phyloP scores from a whole-genome alignment of 2,797 vertebrate genomes.

The Chiloscyllium punctatum region DNA sequence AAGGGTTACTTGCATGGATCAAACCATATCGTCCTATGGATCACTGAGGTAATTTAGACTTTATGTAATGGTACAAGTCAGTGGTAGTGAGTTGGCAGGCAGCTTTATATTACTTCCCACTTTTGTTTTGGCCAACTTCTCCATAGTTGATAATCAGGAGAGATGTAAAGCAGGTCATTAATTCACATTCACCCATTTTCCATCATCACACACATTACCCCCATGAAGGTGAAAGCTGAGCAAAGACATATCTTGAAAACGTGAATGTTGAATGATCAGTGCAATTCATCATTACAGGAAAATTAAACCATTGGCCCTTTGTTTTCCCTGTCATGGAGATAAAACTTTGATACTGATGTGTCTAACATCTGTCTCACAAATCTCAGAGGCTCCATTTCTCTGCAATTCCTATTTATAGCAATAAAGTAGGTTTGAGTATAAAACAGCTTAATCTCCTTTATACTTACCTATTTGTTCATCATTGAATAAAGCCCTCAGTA shows the following conservation, averaged over 20 bases:
- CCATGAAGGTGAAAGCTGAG: background rate
- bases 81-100: background rate
- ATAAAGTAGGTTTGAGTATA: background rate
- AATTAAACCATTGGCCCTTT: background rate
- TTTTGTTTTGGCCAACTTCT: background rate
- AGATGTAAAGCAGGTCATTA: background rate
- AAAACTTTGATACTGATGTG: background rate
- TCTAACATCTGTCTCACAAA: background rate
- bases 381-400: background rate
- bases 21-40: background rate
- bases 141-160: background rate
- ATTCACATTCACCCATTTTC: background rate
- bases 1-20: background rate
- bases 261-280: background rate
- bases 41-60: background rate
- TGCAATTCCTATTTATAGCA: background rate
- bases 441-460: background rate
- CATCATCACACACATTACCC: background rate
- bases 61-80: background rate
- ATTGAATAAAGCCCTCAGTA: background rate
- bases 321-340: background rate
- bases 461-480: background rate
- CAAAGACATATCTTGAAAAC: background rate
- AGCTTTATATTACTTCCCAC: background rate
- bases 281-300: background rate